Base-by-base conservation (phyloP, 2,888 invertebrate species). In the Drosophila emarginata region DNA sequence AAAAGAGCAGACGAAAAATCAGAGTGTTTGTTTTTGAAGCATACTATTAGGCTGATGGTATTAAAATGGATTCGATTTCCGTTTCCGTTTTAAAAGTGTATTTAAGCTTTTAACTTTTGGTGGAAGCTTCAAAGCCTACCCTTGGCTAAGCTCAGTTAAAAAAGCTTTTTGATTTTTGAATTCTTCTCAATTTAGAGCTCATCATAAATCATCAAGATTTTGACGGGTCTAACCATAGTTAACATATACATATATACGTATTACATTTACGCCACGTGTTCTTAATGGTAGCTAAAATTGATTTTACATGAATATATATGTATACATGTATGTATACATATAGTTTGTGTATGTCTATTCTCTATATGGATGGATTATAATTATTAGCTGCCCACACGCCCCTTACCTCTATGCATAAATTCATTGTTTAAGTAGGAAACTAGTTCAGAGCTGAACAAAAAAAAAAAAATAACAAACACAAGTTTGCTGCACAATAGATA, bases 381-480 rank as follows among this genome's bases (percentile, higher is more conserved):
- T 18, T 21, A 12, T 45, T 45, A 45, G 32, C 54, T 54, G 3
- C 32, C 54, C 54, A 54, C 32, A 54, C 18, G 52, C 26, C 26
- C 11, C n/a, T 56, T 37, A 14, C 11, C 45, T 45, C 12, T 45
- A 45, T 45, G 45, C 18, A 45, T 45, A 45, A 45, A 45, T 23
- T 39, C 39, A 39, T 36, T 66, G 39, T 61, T 52, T 59, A 61
- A 61, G 67, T 45, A 36, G 4, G 50, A 86, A 81, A 81, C 88
- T 88, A 88, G 81, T 86, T 81, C 81, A 86, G 80, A 67, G 64
- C 60, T 12, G 23, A 36, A 74, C 45, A 64, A 56, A 63, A 64
- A 61, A 60, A 40, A 62, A 45, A 62, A 45, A 56, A 45, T 37
- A 54, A 56, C 15, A 28, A 12, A 52, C 21, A 61, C 61, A 51